phyloP scores from a whole-genome alignment of 2,888 invertebrate species.

The Ernsta delagoae region DNA sequence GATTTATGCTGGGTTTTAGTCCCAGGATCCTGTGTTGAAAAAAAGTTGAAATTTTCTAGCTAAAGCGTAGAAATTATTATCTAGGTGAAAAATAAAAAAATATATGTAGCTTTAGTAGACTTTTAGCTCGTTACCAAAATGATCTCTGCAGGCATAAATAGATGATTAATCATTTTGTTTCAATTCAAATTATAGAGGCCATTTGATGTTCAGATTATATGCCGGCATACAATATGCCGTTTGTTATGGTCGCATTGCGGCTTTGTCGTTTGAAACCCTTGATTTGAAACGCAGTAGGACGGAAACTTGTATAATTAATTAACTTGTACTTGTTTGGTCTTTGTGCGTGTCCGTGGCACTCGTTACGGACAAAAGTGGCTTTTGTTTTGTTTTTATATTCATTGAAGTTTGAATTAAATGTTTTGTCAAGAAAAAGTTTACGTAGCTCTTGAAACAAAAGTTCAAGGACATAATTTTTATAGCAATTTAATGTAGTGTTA shows the following conservation, averaged over 20 bases:
- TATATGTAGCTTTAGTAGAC: too few relatives aligned
- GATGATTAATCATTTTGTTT: not conserved
- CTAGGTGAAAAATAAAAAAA: too few relatives aligned
- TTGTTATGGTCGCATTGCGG: not conserved
- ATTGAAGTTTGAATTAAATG: too few relatives aligned
- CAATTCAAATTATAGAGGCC: not conserved
- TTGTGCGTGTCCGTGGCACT: not conserved
- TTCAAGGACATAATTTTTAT: too few relatives aligned
- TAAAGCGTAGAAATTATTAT: too few relatives aligned
- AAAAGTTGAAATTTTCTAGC: too few relatives aligned
- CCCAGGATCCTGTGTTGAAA: not conserved
- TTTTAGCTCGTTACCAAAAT: too few relatives aligned
- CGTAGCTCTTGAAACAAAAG: too few relatives aligned
- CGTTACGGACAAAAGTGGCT: not conserved
- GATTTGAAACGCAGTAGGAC: conserved; percentile 1
- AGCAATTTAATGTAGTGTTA: too few relatives aligned
- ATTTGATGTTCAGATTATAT: not conserved
- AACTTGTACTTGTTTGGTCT: not conserved
- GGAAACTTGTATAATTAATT: conserved; percentile 9
- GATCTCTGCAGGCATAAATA: too few relatives aligned
- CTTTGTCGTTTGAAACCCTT: conserved; percentile 2
- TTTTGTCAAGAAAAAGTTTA: too few relatives aligned
- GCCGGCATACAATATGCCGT: conserved; percentile 6
- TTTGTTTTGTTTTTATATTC: not conserved
- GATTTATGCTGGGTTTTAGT: not conserved